A percentile compares a stretch with the other conserved stretches of the same genome.
These are phyloP conservation scores for Blastomussa wellsi DNA, from an alignment of 92 coral and sea anemone species.

Conservation along the genomic window DNA sequence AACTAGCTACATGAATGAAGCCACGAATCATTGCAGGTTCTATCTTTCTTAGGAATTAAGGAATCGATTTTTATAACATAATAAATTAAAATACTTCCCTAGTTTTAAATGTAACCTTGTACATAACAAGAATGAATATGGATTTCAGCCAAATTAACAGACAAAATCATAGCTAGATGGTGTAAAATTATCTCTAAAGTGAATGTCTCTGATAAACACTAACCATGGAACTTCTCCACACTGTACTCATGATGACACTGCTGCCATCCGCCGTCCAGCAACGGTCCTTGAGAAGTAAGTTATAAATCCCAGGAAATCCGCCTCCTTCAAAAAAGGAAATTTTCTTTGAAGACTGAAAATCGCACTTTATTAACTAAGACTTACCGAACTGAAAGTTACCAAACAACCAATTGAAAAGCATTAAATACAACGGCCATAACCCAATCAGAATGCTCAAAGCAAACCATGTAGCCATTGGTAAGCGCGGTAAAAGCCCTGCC, in stretches of 20 bases:
- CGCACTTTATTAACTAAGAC: background rate
- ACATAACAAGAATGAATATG: background rate
- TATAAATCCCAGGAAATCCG: constrained; percentile 70
- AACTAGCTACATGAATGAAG: too few relatives aligned
- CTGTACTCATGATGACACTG: constrained; percentile 47
- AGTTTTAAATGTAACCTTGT: background rate
- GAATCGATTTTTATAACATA: too few relatives aligned
- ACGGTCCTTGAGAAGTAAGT: constrained; percentile 36
- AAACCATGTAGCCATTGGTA: background rate
- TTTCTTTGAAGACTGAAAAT: background rate
- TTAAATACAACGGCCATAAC: background rate
- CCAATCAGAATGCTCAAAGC: background rate
- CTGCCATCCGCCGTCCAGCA: constrained; percentile 76
- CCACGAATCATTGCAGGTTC: too few relatives aligned
- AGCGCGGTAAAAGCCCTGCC: background rate
- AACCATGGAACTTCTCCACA: constrained; percentile 69
- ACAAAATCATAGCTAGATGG: background rate
- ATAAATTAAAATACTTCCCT: too few relatives aligned
- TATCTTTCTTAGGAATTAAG: too few relatives aligned
- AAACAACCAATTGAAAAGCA: background rate
- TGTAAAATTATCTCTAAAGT: background rate
- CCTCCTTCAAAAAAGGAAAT: constrained; percentile 31
- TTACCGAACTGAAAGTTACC: background rate
- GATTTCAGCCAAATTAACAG: background rate
- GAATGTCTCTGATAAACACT: background rate